Evolutionary conservation across 1,140 invertebrate species (phyloP), one percentile per base, ranked within the genome.

Genomic region (Bradysia coprophila): DNA sequence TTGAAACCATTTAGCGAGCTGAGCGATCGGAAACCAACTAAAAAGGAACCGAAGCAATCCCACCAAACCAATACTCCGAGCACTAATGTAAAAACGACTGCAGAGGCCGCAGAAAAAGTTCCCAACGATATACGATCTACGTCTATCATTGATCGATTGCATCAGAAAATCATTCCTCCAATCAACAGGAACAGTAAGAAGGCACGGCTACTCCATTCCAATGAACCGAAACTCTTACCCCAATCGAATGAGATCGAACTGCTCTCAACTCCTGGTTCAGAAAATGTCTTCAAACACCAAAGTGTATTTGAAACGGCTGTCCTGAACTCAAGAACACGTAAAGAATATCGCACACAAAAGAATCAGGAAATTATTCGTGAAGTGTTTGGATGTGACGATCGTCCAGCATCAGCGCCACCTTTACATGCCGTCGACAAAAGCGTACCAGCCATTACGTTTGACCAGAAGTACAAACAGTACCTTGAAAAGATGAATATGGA

Each of bases 311-410:
- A 76, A 9, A 76, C 80, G 0, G 68, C 80, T 18, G 71, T 84
- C 15, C 52, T 83, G 37, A 77, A 80, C 51, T 77, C 77, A 20
- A 64, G 81, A 47, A 84, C 81, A 4, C 65, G 81, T 48, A 82
- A 75, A 15, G 78, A 83, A 55, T 81, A 75, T n/a, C 67, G 77
- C 46, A 66, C 80, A 16, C 59, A 81, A 50, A 80, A 81, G 56
- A 75, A 81, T 49, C 67, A 77, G 48, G 78, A 80, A 9, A 82
- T 78, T 2, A 83, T 84, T 22, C 72, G 77, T 46, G 79, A 82
- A 58, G 78, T 84, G 1, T 86, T 84, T 55, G 80, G 80, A 3
- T 78, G 77, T 24, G 78, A 51, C 4, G 57, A 60, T 16, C 58
- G 76, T 8, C 76, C 77, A 0, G 75, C 76, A 0, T 75, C 73